These are phyloP conservation scores for Himalopsyche anomala DNA, from an alignment of 2,888 invertebrate genomes.

Conservation along the genomic window DNA sequence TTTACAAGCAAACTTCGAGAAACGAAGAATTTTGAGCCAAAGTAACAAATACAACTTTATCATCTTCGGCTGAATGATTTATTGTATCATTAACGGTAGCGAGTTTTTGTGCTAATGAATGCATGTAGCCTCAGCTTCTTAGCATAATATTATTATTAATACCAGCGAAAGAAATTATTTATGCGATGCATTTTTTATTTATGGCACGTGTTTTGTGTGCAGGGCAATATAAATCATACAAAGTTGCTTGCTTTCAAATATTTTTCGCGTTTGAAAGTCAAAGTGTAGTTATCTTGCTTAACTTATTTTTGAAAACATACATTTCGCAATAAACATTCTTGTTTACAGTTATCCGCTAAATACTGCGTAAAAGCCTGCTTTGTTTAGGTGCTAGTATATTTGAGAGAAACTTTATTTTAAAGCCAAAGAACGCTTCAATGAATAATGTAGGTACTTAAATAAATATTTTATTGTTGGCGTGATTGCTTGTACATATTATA, in stretches of 20 bases:
- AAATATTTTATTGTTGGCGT: too few species aligned
- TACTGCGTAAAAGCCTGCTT: too few species aligned
- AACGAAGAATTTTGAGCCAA: background rate
- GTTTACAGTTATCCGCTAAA: too few species aligned
- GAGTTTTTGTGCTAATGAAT: slow-evolving; percentile 35
- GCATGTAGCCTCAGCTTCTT: slow-evolving; percentile 32
- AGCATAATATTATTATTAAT: slow-evolving; percentile 35
- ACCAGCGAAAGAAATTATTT: slow-evolving; percentile 19
- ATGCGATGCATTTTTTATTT: slow-evolving; percentile 35
- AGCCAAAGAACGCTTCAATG: too few species aligned
- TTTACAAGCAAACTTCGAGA: too few species aligned
- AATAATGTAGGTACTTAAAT: too few species aligned
- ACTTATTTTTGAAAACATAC: background rate
- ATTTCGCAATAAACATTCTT: background rate
- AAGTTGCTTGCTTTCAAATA: slow-evolving; percentile 23
- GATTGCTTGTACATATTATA: too few species aligned
- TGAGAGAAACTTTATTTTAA: too few species aligned
- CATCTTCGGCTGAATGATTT: background rate
- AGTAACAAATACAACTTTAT: slow-evolving; percentile 18
- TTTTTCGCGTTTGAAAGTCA: background rate
- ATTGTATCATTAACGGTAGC: slow-evolving; percentile 37
- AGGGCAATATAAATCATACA: background rate
- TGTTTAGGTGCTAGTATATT: too few species aligned
- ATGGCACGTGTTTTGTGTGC: slow-evolving; percentile 17
- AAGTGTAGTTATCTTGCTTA: background rate